Evolutionary conservation across 2,888 invertebrate species (phyloP).

Genomic region (Euclidia mi): DNA sequence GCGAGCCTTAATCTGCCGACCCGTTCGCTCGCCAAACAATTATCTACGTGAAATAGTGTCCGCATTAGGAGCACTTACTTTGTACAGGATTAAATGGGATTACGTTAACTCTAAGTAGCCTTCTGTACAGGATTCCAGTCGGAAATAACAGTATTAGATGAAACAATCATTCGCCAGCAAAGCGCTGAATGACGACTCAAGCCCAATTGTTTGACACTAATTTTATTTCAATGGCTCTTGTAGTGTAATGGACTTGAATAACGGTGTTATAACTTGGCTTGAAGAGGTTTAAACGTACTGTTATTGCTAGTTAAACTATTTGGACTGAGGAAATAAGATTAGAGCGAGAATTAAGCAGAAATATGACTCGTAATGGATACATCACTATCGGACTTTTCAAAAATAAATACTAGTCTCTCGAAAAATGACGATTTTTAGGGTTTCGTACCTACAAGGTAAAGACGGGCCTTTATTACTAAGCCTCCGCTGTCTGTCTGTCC

Average conservation of each 20-base stretch:
- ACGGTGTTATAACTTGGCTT: conserved; percentile 23
- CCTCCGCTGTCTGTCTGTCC: too few species aligned
- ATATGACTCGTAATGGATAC: too few species aligned
- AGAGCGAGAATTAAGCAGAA: too few species aligned
- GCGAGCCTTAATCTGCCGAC: conserved; percentile 70
- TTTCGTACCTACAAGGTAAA: too few species aligned
- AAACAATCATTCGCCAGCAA: conserved; percentile 47
- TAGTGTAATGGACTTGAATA: conserved; percentile 39
- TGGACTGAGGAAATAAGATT: too few species aligned
- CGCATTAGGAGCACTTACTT: conserved; percentile 85
- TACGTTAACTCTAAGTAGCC: conserved; percentile 80
- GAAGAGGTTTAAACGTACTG: conserved; percentile 35
- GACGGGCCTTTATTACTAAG: too few species aligned
- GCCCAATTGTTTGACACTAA: conserved; percentile 36
- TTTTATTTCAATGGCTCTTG: conserved; percentile 42
- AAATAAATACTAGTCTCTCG: too few species aligned
- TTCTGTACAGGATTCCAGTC: conserved; percentile 65
- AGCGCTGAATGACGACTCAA: conserved; percentile 19
- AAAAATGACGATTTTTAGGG: too few species aligned
- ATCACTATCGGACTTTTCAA: too few species aligned
- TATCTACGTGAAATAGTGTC: conserved; percentile 87
- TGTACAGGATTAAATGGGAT: conserved; percentile 81
- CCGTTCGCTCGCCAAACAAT: conserved; percentile 80
- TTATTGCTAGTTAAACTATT: conserved; percentile 12
- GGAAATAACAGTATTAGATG: conserved; percentile 65